Evolutionary conservation across 2,888 invertebrate genomes (phyloP).

Genomic region (Agrotis puta): DNA sequence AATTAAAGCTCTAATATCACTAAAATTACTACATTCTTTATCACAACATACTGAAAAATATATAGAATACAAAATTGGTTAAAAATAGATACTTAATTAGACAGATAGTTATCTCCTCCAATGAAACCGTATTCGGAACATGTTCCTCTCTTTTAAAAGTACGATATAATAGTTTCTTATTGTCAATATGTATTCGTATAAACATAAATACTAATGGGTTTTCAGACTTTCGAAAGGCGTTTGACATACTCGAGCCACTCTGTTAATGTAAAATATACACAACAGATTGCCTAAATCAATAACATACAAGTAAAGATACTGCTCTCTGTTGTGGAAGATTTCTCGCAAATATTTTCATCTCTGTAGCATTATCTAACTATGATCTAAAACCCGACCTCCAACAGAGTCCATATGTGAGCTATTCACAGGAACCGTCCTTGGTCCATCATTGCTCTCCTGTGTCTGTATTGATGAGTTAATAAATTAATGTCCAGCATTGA

Average conservation of each 20-base stretch:
- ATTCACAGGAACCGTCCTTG: background rate
- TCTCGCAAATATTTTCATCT: background rate
- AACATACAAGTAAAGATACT: too few relatives aligned
- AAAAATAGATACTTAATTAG: conserved; percentile 13
- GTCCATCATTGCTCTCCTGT: background rate
- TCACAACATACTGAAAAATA: background rate
- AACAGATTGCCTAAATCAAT: background rate
- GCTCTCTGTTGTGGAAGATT: too few relatives aligned
- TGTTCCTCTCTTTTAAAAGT: conserved; percentile 29
- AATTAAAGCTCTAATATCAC: background rate
- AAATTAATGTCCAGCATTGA: too few relatives aligned
- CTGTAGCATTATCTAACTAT: too few relatives aligned
- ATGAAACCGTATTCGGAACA: background rate
- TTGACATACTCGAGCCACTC: background rate
- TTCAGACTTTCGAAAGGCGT: conserved; percentile 34
- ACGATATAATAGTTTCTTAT: background rate
- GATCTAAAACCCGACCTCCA: background rate
- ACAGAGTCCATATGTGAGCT: background rate
- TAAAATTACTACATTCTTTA: too few relatives aligned
- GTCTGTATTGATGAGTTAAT: too few relatives aligned
- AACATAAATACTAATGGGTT: background rate
- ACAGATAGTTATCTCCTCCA: background rate
- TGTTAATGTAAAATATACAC: too few relatives aligned
- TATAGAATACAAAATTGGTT: background rate
- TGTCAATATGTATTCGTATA: background rate